Percentiles rank a stretch among this genome's conserved stretches.
phyloP scores from a whole-genome alignment of 2,888 invertebrate genomes.

The Mongoloraphidia duomilia region DNA sequence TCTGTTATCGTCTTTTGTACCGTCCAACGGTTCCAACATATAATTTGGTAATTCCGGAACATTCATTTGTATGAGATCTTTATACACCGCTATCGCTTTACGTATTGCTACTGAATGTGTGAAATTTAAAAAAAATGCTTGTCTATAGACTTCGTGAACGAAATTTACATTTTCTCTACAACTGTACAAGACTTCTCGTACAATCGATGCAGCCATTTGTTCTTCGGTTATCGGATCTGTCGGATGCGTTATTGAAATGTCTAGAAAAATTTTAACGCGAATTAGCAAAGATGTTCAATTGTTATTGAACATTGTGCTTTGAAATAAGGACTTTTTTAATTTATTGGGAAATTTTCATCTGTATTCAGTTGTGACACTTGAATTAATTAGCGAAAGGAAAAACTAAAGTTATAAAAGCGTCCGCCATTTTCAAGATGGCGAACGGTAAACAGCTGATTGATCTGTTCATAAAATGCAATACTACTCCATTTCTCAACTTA shows the following conservation, averaged over 20 bases:
- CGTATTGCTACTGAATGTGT: conserved; percentile 75
- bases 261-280: conserved; percentile 16
- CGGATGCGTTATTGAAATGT: conserved; percentile 23
- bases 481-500: too few relatives aligned
- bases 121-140: conserved; percentile 83
- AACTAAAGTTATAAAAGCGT: too few relatives aligned
- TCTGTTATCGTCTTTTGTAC: conserved; percentile 21
- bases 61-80: conserved; percentile 88
- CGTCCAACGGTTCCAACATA: conserved; percentile 53
- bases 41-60: conserved; percentile 68
- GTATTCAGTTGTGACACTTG: too few relatives aligned
- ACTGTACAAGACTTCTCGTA: conserved; percentile 75
- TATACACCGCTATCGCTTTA: conserved; percentile 81
- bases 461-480: too few relatives aligned
- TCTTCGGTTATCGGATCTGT: conserved; percentile 27
- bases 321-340: neutral
- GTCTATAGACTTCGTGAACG: conserved; percentile 84
- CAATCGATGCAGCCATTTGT: conserved; percentile 43
- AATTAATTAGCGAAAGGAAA: too few relatives aligned
- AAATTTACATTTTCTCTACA: conserved; percentile 87
- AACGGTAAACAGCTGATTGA: too few relatives aligned
- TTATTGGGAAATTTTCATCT: too few relatives aligned
- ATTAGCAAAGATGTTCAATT: too few relatives aligned
- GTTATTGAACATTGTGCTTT: neutral
- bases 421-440: too few relatives aligned